Evolutionary conservation across 2,113 vertebrate genomes (phyloP).

Genomic region (Monarcha castaneiventris): DNA sequence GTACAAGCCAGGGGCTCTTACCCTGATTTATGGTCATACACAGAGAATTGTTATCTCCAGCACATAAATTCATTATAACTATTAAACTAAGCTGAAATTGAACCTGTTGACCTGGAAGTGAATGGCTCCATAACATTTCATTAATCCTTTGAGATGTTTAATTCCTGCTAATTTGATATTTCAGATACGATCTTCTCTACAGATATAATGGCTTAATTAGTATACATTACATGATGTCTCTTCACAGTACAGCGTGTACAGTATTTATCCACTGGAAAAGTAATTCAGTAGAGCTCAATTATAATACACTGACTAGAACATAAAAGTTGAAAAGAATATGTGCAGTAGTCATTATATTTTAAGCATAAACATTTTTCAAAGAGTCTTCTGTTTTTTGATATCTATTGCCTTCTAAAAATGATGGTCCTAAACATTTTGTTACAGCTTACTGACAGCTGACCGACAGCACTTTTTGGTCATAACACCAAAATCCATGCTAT

Average conservation of each 20-base stretch:
- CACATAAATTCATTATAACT: conserved; percentile 49
- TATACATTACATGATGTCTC: conserved; percentile 62
- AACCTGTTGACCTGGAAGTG: conserved; percentile 61
- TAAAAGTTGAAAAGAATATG: not conserved
- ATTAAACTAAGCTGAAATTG: conserved; percentile 49
- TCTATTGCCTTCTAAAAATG: not conserved
- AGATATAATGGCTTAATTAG: conserved; percentile 66
- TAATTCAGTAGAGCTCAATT: conserved; percentile 50
- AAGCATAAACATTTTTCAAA: conserved; percentile 19
- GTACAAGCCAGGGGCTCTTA: not conserved
- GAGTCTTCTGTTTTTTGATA: not conserved
- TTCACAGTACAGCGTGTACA: conserved; percentile 44
- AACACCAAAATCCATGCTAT: not conserved
- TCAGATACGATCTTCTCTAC: conserved; percentile 57
- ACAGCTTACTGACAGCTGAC: not conserved
- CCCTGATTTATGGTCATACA: not conserved
- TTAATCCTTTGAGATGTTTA: conserved; percentile 63
- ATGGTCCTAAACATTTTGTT: not conserved
- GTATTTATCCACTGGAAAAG: conserved; percentile 59
- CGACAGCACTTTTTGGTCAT: not conserved
- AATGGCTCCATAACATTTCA: conserved; percentile 54
- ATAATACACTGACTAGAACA: conserved; percentile 22
- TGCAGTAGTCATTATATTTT: not conserved
- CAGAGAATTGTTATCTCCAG: conserved; percentile 21
- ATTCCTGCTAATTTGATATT: conserved; percentile 67